phyloP scores from a whole-genome alignment of 2,888 invertebrate species.

The Micoletzkya japonica region DNA sequence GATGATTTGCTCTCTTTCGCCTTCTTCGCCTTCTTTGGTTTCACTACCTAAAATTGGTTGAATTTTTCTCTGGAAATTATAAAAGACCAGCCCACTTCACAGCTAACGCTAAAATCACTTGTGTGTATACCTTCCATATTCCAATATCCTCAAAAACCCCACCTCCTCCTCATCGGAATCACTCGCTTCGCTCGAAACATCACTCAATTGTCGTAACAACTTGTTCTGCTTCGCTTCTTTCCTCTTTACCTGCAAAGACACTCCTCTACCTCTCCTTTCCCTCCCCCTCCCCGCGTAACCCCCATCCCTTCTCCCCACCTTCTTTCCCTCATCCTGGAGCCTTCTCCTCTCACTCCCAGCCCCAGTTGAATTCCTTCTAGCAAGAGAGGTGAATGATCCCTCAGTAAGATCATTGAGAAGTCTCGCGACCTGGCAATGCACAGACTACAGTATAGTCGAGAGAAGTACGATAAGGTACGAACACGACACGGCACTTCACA shows the following conservation, averaged over 20 bases:
- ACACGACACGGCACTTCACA: background rate
- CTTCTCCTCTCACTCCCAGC: slow-evolving; percentile 4
- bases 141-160: background rate
- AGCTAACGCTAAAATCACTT: too few species aligned
- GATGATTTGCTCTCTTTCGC: background rate
- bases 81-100: too few species aligned
- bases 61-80: too few species aligned
- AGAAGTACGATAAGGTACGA: background rate
- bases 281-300: background rate
- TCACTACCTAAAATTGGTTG: too few species aligned
- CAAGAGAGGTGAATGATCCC: slow-evolving; percentile 13
- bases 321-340: slow-evolving; percentile 1
- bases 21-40: too few species aligned
- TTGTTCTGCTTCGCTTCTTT: slow-evolving; percentile 11
- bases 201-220: slow-evolving; percentile 10
- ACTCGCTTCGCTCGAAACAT: slow-evolving; percentile 11
- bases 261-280: background rate
- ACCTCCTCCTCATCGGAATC: slow-evolving; percentile 8
- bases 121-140: too few species aligned
- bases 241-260: background rate
- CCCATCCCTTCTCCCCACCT: background rate
- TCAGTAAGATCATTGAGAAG: slow-evolving; percentile 19
- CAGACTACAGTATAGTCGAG: too few species aligned
- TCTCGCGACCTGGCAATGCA: slow-evolving; percentile 11
- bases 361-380: background rate